Percentiles rank a stretch among this genome's conserved stretches.
These are phyloP conservation scores for Epirrita christyi DNA, from an alignment of 2,888 invertebrate genomes.

Conservation along the genomic window DNA sequence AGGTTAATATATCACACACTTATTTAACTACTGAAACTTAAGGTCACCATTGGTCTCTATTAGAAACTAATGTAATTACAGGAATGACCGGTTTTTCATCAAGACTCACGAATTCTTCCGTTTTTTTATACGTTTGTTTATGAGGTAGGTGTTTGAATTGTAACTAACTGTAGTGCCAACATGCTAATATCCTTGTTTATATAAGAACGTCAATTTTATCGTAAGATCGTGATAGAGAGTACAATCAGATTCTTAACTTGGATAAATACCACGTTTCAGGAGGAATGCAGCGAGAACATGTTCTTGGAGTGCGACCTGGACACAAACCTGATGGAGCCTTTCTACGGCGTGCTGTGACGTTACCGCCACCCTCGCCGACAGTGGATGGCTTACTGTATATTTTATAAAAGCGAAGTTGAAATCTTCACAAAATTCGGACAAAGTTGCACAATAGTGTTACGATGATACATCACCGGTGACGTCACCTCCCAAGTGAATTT, in stretches of 20 bases:
- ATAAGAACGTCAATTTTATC: not conserved
- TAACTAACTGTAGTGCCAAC: not conserved
- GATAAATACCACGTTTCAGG: constrained; percentile 53
- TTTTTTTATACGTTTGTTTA: too few species aligned
- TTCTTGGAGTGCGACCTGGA: constrained; percentile 79
- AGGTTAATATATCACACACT: constrained; percentile 50
- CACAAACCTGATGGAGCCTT: constrained; percentile 75
- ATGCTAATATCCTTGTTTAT: not conserved
- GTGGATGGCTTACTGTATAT: constrained; percentile 38
- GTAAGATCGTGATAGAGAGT: not conserved
- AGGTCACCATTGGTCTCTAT: too few species aligned
- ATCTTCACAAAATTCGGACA: constrained; percentile 30
- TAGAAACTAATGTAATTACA: too few species aligned
- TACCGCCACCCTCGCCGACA: constrained; percentile 12
- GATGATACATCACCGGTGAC: constrained; percentile 24
- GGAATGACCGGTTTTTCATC: too few species aligned
- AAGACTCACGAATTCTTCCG: too few species aligned
- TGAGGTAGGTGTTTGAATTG: not conserved
- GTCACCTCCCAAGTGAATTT: constrained; percentile 25
- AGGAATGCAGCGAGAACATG: constrained; percentile 77
- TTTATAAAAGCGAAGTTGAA: constrained; percentile 47
- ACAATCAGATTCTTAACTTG: not conserved
- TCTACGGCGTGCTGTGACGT: constrained; percentile 77
- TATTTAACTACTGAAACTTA: too few species aligned
- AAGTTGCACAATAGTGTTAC: constrained; percentile 35